Evolutionary conservation across 2,113 vertebrate genomes (phyloP).

Genomic region (Solenodon paradoxus): DNA sequence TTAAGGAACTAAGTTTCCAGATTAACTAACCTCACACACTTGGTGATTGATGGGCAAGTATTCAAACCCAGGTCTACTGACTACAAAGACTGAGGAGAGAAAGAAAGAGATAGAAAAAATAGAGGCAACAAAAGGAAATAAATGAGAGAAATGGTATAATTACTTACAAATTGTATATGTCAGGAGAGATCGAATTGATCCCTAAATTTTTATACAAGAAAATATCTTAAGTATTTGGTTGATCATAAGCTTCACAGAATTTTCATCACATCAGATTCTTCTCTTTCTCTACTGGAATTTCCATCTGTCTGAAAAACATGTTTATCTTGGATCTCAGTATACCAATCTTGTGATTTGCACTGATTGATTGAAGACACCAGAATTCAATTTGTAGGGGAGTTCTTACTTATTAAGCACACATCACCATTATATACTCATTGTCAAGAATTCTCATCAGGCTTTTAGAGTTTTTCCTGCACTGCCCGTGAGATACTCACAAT

Average conservation of each 20-base stretch:
- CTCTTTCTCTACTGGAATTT: background rate
- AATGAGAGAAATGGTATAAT: background rate
- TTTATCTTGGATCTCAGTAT: background rate
- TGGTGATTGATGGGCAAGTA: background rate
- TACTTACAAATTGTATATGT: background rate
- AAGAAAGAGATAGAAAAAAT: background rate
- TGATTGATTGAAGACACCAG: constrained; percentile 36
- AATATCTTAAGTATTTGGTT: background rate
- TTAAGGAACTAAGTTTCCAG: background rate
- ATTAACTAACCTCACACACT: background rate
- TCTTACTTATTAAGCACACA: constrained; percentile 42
- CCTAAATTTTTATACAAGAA: background rate
- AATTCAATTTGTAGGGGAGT: constrained; percentile 41
- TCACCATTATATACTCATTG: constrained; percentile 34
- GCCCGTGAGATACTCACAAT: background rate
- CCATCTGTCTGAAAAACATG: background rate
- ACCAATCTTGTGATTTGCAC: background rate
- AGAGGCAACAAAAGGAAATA: background rate
- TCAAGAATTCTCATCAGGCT: constrained; percentile 39
- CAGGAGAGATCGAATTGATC: background rate
- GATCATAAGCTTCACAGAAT: background rate
- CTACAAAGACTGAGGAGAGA: background rate
- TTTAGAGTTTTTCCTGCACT: background rate
- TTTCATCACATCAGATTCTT: background rate
- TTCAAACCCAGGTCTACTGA: background rate